phyloP scores from a whole-genome alignment of 2,797 vertebrate species.

The Lycodopsis pacificus region DNA sequence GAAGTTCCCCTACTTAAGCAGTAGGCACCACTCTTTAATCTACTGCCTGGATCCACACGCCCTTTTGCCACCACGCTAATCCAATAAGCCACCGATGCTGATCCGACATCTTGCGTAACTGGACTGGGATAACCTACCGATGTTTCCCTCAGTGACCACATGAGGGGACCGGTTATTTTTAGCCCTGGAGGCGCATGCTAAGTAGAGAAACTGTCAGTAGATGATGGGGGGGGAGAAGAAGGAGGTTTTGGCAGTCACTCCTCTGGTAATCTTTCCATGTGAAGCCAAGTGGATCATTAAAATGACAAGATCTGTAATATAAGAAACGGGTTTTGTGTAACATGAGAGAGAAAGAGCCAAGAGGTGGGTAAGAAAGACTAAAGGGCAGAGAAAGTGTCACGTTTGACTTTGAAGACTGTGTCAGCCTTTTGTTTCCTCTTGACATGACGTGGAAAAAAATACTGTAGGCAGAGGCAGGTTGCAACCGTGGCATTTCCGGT shows the following conservation, averaged over 20 bases:
- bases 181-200: constrained; percentile 60
- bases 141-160: constrained; percentile 64
- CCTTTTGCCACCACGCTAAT: constrained; percentile 68
- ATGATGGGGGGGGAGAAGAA: constrained; percentile 29
- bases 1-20: constrained; percentile 45
- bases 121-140: constrained; percentile 56
- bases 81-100: constrained; percentile 72
- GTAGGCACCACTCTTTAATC: constrained; percentile 51
- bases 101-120: constrained; percentile 74
- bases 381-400: constrained; percentile 49
- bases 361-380: constrained; percentile 54
- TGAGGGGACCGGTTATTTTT: constrained; percentile 79
- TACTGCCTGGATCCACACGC: constrained; percentile 44
- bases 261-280: constrained; percentile 43
- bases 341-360: constrained; percentile 52
- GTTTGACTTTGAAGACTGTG: constrained; percentile 56
- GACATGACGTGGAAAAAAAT: constrained; percentile 49
- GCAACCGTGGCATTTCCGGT: constrained; percentile 58
- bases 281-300: constrained; percentile 65
- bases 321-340: constrained; percentile 62
- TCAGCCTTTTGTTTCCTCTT: constrained; percentile 64
- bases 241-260: constrained; percentile 32
- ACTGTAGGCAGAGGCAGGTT: constrained; percentile 23
- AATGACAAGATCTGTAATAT: constrained; percentile 67
- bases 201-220: constrained; percentile 53